phyloP scores from a whole-genome alignment of 2,113 vertebrate species.

The Oreochromis tanganicae region DNA sequence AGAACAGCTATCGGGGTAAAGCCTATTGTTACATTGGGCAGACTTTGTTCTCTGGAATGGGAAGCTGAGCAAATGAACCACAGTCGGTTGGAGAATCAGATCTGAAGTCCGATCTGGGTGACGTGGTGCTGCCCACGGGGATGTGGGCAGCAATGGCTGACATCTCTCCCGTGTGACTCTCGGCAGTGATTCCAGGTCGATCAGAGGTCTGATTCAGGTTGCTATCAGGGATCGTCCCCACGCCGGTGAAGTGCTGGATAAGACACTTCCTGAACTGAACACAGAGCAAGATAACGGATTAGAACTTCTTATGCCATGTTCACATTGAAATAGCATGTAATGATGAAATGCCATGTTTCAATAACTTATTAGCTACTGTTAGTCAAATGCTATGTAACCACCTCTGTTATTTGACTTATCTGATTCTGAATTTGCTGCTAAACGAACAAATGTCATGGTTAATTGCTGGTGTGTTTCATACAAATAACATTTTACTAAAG shows the following conservation, averaged over 20 bases:
- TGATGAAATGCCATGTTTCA: neutral
- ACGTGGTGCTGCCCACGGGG: constrained; percentile 20
- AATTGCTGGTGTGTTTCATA: neutral
- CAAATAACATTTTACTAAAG: neutral
- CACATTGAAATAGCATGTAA: neutral
- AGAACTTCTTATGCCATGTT: neutral
- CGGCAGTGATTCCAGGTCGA: constrained; percentile 49
- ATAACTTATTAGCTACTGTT: neutral
- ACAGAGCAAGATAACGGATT: neutral
- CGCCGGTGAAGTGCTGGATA: constrained; percentile 75
- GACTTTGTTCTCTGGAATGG: constrained; percentile 76
- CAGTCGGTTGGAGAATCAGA: constrained; percentile 59
- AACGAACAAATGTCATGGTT: rapidly evolving
- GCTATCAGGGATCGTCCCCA: constrained; percentile 33
- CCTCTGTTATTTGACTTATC: neutral
- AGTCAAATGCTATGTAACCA: neutral
- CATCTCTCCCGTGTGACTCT: constrained; percentile 74
- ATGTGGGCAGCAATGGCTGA: constrained; percentile 61
- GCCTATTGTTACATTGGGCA: constrained; percentile 60
- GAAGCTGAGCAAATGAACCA: constrained; percentile 54
- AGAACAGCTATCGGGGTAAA: neutral
- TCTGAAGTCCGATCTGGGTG: constrained; percentile 34
- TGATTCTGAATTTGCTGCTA: neutral
- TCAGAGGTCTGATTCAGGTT: constrained; percentile 68
- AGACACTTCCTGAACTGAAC: constrained; percentile 84